A percentile compares a stretch with the other conserved stretches of the same genome.
Evolutionary conservation across 35 echinoderm and acorn worm genomes (phyloP).

Genomic region (Heliocidaris tuberculata): DNA sequence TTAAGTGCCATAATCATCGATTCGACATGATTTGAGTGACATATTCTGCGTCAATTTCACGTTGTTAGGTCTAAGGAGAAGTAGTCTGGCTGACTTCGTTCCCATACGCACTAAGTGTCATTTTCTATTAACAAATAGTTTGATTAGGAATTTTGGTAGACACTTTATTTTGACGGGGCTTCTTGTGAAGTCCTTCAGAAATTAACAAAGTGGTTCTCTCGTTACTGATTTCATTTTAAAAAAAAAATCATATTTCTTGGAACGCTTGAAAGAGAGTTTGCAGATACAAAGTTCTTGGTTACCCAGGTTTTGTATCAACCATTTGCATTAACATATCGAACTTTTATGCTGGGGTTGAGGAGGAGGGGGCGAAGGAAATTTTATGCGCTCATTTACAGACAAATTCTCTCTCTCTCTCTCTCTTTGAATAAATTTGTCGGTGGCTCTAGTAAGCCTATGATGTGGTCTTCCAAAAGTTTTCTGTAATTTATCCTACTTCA

Average conservation of each 20-base stretch:
- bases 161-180: not conserved
- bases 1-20: not conserved
- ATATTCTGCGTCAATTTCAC: not conserved
- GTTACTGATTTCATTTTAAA: not conserved
- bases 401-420: not conserved
- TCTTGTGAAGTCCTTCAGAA: not conserved
- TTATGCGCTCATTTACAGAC: too few species aligned
- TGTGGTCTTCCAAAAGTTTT: too few species aligned
- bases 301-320: not conserved
- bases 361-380: too few species aligned
- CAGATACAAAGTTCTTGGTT: not conserved
- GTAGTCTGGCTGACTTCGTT: not conserved
- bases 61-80: not conserved
- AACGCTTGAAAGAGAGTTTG: not conserved
- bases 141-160: not conserved
- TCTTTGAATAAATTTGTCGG: not conserved
- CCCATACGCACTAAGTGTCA: conserved; percentile 3
- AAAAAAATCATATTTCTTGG: not conserved
- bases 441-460: too few species aligned
- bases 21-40: conserved; percentile 22
- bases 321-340: not conserved
- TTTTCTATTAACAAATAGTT: conserved; percentile 7
- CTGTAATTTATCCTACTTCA: too few species aligned
- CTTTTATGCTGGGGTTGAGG: not conserved
- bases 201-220: conserved; percentile 10